Evolutionary conservation across 2,888 invertebrate species (phyloP).

Genomic region (Allacma fusca): DNA sequence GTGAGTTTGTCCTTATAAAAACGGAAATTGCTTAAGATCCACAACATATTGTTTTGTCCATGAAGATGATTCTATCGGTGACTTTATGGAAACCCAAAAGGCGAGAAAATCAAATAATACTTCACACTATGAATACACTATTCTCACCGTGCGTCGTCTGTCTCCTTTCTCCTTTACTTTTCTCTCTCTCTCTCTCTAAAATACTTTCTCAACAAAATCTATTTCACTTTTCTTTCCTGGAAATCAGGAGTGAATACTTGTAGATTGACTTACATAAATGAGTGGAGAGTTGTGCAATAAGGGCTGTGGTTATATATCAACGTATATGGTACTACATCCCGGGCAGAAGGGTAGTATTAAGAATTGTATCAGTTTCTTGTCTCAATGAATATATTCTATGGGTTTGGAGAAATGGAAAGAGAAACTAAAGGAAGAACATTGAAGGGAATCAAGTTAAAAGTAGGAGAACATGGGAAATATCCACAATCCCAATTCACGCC

Average conservation of each 20-base stretch:
- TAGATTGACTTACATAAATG: background rate
- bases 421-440: background rate
- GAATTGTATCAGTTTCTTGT: slow-evolving; percentile 18
- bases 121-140: background rate
- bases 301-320: background rate
- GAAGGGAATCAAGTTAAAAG: slow-evolving; percentile 4
- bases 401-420: background rate
- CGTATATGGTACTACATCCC: background rate
- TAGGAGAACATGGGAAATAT: background rate
- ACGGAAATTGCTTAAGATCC: slow-evolving; percentile 50
- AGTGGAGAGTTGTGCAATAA: no score
- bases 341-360: background rate
- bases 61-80: slow-evolving; percentile 28
- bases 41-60: slow-evolving; percentile 40
- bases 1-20: slow-evolving; percentile 29
- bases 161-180: background rate
- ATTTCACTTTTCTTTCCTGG: background rate
- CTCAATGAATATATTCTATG: background rate
- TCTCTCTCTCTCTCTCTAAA: background rate
- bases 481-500: slow-evolving; percentile 25
- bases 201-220: slow-evolving; percentile 23
- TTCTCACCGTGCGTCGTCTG: background rate
- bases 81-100: slow-evolving; percentile 29
- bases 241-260: background rate
- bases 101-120: slow-evolving; percentile 25